A percentile compares a stretch with the other conserved stretches of the same genome.
Conservation (phyloP, 2,797 vertebrate species). For the Lagorchestes hirsutus region DNA sequence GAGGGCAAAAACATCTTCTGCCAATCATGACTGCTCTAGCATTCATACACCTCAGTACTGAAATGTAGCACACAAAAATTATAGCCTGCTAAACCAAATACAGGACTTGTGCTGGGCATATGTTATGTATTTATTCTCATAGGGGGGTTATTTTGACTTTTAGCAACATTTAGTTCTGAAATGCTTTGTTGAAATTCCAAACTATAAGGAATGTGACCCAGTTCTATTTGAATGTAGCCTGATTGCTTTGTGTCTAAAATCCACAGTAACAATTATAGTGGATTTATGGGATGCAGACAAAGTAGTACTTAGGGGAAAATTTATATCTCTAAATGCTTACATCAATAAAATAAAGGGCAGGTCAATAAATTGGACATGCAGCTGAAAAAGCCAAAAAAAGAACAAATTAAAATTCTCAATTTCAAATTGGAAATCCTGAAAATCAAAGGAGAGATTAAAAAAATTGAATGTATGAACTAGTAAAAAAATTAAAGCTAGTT, state of each 20-base stretch:
- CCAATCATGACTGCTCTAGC: conserved; percentile 18
- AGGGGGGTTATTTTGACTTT: not conserved
- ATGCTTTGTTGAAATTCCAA: conserved; percentile 8
- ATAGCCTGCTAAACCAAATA: not conserved
- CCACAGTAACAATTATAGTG: not conserved
- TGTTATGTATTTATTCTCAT: not conserved
- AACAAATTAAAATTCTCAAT: not conserved
- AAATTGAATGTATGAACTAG: not conserved
- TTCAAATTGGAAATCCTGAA: not conserved
- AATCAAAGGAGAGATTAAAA: not conserved
- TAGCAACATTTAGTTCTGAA: not conserved
- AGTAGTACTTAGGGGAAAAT: not conserved
- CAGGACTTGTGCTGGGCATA: not conserved
- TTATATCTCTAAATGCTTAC: not conserved
- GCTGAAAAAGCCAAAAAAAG: not conserved
- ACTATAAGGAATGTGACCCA: not conserved
- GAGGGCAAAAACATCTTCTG: conserved; percentile 12
- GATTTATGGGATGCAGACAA: not conserved
- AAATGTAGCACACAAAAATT: not conserved
- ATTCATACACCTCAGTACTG: conserved; percentile 42
- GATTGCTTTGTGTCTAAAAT: not conserved
- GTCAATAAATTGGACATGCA: not conserved
- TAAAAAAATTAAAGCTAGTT: not conserved
- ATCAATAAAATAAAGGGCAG: not conserved
- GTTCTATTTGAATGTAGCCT: not conserved